These are phyloP conservation scores for Cerastoderma edule DNA, from an alignment of 2,888 invertebrate genomes.

Conservation along the genomic window DNA sequence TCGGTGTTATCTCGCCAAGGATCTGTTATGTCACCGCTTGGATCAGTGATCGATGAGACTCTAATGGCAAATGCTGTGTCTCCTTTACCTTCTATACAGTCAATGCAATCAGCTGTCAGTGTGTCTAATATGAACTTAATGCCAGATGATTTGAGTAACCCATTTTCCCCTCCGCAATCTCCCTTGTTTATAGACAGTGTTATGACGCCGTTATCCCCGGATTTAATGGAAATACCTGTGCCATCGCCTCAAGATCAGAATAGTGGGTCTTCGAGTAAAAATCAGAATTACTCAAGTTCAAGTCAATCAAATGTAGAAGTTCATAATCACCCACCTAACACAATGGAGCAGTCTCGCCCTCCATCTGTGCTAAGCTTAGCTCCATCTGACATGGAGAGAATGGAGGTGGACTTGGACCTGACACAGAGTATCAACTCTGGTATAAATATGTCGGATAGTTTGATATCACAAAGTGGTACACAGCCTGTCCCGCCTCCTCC, in stretches of 20 bases:
- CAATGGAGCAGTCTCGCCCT: conserved; percentile 79
- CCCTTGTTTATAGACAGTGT: conserved; percentile 69
- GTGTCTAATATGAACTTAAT: conserved; percentile 59
- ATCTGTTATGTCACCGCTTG: conserved; percentile 55
- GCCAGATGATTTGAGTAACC: conserved; percentile 55
- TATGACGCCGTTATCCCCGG: conserved; percentile 76
- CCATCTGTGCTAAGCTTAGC: conserved; percentile 76
- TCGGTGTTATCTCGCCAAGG: conserved; percentile 50
- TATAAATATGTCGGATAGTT: conserved; percentile 14
- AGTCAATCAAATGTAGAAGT: conserved; percentile 30
- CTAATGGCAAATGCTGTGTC: conserved; percentile 55
- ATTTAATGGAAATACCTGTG: conserved; percentile 74
- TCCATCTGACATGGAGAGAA: conserved; percentile 62
- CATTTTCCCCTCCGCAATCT: conserved; percentile 73
- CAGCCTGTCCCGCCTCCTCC: conserved; percentile 33
- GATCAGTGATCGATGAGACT: conserved; percentile 55
- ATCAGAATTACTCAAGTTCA: conserved; percentile 23
- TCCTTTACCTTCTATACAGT: conserved; percentile 63
- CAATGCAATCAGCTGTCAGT: conserved; percentile 67
- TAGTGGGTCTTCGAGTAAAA: conserved; percentile 28
- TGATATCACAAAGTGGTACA: conserved; percentile 6
- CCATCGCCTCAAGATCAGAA: conserved; percentile 65
- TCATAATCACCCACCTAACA: conserved; percentile 21
- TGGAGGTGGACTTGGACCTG: conserved; percentile 60
- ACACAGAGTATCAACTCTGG: conserved; percentile 39